These are phyloP conservation scores for Deroptyus accipitrinus DNA, from an alignment of 2,113 vertebrate genomes.

Conservation along the genomic window DNA sequence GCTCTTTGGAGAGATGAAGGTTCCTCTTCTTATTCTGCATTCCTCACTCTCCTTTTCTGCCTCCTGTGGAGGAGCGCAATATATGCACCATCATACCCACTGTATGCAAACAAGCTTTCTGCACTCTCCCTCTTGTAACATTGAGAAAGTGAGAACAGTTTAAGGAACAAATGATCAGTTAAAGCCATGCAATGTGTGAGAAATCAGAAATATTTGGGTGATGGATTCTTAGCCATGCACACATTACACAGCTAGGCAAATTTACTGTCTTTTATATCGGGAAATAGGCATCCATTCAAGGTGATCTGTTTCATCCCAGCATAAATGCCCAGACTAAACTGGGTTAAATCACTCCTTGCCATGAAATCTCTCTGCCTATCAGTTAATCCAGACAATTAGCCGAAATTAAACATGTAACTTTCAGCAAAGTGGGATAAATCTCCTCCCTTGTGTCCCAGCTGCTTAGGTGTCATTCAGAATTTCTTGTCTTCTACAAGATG, in stretches of 20 bases:
- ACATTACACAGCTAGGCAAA: not conserved
- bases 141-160: not conserved
- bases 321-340: not conserved
- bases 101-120: accelerated
- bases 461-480: not conserved
- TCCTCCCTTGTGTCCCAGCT: not conserved
- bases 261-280: not conserved
- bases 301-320: not conserved
- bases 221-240: not conserved
- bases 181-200: not conserved
- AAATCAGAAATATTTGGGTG: not conserved
- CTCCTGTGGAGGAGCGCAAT: not conserved
- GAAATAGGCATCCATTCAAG: not conserved
- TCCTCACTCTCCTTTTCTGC: not conserved
- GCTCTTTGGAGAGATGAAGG: not conserved
- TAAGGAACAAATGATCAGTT: not conserved
- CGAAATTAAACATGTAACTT: not conserved
- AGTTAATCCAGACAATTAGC: not conserved
- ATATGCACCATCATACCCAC: accelerated
- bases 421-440: not conserved
- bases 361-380: not conserved
- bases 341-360: not conserved
- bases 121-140: not conserved
- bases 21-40: not conserved
- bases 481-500: not conserved